Percentiles rank a stretch among this genome's conserved stretches.
Evolutionary conservation across 1,140 invertebrate species (phyloP).

Genomic region (Ceratosolen solmsi): DNA sequence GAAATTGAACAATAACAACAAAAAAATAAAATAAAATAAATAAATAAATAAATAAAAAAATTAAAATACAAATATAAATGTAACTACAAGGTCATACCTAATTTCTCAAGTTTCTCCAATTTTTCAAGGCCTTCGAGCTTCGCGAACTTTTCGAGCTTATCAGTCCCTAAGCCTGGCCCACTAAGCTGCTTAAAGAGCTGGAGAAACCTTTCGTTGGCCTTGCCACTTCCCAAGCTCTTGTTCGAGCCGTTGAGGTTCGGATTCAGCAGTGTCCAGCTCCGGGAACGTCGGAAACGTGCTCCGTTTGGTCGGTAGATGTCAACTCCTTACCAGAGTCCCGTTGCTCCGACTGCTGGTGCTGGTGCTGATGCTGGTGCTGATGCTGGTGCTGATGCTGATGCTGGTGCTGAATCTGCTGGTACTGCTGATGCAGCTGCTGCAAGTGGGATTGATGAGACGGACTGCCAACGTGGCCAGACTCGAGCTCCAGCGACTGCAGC

Average conservation of each 20-base stretch:
- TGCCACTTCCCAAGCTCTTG: conserved; percentile 62
- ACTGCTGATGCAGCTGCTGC: conserved; percentile 5
- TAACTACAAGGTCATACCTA: conserved; percentile 9
- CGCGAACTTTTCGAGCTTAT: conserved; percentile 25
- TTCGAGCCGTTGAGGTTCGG: conserved; percentile 67
- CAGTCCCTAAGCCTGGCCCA: conserved; percentile 45
- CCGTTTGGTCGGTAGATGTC: not conserved
- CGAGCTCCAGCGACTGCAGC: conserved; percentile 60
- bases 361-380: not conserved
- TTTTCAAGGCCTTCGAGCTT: conserved; percentile 42
- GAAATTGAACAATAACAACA: too few relatives aligned
- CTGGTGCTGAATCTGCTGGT: conserved; percentile 3
- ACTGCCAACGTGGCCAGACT: conserved; percentile 15
- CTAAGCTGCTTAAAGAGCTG: conserved; percentile 68
- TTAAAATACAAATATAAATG: not conserved
- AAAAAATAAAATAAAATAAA: too few relatives aligned
- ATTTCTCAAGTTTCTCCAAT: conserved; percentile 61
- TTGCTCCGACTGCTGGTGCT: not conserved
- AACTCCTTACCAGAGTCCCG: not conserved
- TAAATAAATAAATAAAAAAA: not conserved
- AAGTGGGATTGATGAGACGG: not conserved
- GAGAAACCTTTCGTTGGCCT: conserved; percentile 65
- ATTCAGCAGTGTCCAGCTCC: conserved; percentile 61
- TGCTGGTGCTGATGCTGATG: not conserved
- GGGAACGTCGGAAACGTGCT: not conserved